A percentile compares a stretch with the other conserved stretches of the same genome.
Conservation (phyloP, 2,888 invertebrate species). For the Calameuta idolon region DNA sequence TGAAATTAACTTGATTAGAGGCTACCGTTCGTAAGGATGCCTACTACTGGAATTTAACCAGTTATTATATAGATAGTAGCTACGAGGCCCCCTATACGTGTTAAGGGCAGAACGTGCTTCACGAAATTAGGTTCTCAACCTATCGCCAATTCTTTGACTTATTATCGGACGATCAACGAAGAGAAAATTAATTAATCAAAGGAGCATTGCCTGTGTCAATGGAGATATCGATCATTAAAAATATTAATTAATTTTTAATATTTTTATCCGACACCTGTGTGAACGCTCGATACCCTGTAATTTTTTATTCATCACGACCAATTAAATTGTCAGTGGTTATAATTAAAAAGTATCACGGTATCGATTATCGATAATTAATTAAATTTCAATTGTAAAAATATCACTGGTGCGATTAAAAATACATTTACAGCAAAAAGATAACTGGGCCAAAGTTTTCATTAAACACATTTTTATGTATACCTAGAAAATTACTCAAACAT, state of each 20-base stretch:
- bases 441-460: neutral
- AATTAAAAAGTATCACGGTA: no score
- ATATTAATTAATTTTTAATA: neutral
- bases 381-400: neutral
- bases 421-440: neutral
- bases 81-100: slow-evolving; percentile 31
- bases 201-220: no score
- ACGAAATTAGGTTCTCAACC: slow-evolving; percentile 45
- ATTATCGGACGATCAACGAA: neutral
- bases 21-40: slow-evolving; percentile 65
- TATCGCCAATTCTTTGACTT: neutral
- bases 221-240: neutral
- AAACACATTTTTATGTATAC: neutral
- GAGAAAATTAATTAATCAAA: neutral
- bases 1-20: slow-evolving; percentile 67
- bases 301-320: neutral
- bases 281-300: neutral
- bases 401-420: neutral
- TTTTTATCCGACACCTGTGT: neutral
- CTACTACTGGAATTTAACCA: slow-evolving; percentile 67
- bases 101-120: slow-evolving; percentile 39
- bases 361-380: no score
- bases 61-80: slow-evolving; percentile 61
- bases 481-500: neutral
- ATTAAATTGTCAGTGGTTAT: neutral